Base-by-base conservation (phyloP, 2,797 vertebrate species). In the Myotis vivesi region DNA sequence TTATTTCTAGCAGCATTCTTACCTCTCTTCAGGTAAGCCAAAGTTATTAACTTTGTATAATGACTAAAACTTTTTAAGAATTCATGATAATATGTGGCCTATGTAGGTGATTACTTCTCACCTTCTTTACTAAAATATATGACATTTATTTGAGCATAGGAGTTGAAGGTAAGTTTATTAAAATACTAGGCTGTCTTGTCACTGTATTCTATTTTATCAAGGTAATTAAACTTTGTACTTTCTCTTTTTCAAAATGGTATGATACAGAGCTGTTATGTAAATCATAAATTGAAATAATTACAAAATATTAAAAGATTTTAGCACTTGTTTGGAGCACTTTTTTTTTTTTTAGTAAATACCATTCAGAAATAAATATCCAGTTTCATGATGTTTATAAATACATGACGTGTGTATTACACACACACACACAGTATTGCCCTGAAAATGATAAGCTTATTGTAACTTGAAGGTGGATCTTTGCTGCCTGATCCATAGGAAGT, bases 1-100 rank as follows among this genome's bases (percentile, higher is more conserved):
- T 99, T 97, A 99, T 99, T 97, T 99, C 99, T 85, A 99, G 99
- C 96, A 99, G 99, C 97, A 99, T 99, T 97, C 99, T 99, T 89
- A 99, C 99, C 59, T 99, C 99, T 41, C 99, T 99, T 96, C 99
- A 99, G 99, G 99, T 99, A 98, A 97, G 97, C 64, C 7, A 49
- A 75, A 8, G 41, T 49, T 46, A 38, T 36, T 3, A 33, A 22
- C 80, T 30, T 75, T 57, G 6, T 92, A 1, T 23, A 44, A 68
- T 66, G 83, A 85, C 20, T 41, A 25, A 57, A 64, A 71, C 44
- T 84, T 87, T 79, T 75, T 79, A 9, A 73, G 44, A 33, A 49
- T 94, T 28, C 89, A 53, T 94, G 55, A 69, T 85, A 69, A 7
- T 57, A 88, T 71, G 23, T 87, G 57, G 16, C 13, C 6, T 66